Base-by-base conservation (phyloP, 2,113 vertebrate genomes). In the Nanger granti region DNA sequence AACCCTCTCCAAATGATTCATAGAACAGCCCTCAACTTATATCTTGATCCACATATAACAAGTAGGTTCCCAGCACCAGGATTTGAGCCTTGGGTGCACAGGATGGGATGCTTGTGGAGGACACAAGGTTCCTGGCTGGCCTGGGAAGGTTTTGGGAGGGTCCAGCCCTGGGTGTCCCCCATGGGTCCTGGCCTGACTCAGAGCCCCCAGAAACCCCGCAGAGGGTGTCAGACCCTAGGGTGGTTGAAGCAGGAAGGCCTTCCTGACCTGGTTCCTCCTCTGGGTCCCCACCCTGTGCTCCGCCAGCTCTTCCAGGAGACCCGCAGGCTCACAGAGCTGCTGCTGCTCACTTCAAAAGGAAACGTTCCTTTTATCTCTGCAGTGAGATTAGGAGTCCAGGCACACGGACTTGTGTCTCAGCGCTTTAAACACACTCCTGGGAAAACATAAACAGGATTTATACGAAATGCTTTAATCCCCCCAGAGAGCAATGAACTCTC, bases 381-480 rank as follows among this genome's bases (percentile, higher is more conserved):
- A 5, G 80, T 95, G 88, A 97, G 94, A 93, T 96, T 94, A 98
- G 87, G 88, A 95, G 95, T 37, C 83, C 47, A 28, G 59, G 84
- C 84, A 95, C 90, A 91, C 49, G 93, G 86, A 76, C 86, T 96
- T 95, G 80, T 84, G 91, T 96, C 91, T 96, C 79, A 96, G 82
- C 85, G 49, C 93, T 95, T 93, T 95, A 85, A 97, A 94, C 89
- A 97, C 79, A 87, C 82, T 96, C 91, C 66, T 91, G 84, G 94
- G 62, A 91, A 97, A 95, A 80, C 76, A 89, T 96, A 96, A 98
- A 98, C 89, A 96, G 92, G 95, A 90, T 97, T 97, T 96, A 95
- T 95, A 91, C n/a, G 91, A 97, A 96, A 95, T 64, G 52, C 90
- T 95, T 95, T 96, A 93, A 92, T 97, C 31, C 62, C 84, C 22